These are phyloP conservation scores for Embiotoca jacksoni DNA, from an alignment of 2,113 vertebrate species.

Conservation along the genomic window DNA sequence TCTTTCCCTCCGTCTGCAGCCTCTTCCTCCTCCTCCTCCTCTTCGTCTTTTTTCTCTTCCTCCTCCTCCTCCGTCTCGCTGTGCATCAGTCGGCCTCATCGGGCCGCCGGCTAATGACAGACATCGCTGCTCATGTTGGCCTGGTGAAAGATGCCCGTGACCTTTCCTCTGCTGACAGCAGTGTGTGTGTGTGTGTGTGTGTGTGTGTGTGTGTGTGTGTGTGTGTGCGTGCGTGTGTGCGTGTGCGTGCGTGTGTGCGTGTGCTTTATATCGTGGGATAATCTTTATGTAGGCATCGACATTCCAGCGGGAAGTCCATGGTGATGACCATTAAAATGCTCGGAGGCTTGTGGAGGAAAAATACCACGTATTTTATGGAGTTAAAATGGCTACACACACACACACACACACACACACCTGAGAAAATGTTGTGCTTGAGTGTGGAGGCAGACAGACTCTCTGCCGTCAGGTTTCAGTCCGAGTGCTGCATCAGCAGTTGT, in stretches of 20 bases:
- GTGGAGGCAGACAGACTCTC: constrained; percentile 25
- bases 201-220: constrained; percentile 46
- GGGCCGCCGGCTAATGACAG: constrained; percentile 54
- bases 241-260: background rate
- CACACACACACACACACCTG: constrained; percentile 2
- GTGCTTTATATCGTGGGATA: constrained; percentile 27
- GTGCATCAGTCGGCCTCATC: constrained; percentile 28
- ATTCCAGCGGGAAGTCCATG: constrained; percentile 46
- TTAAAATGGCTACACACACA: background rate
- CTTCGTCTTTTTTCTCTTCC: background rate
- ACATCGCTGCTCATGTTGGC: constrained; percentile 45
- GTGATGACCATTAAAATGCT: constrained; percentile 38
- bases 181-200: constrained; percentile 40
- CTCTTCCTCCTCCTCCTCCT: background rate
- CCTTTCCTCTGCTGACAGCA: constrained; percentile 68
- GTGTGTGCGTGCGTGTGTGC: constrained; percentile 2
- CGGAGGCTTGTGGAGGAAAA: background rate
- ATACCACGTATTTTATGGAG: background rate
- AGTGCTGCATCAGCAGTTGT: constrained; percentile 65
- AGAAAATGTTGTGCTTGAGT: constrained; percentile 12
- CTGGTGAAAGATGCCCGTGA: constrained; percentile 44
- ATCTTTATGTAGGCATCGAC: constrained; percentile 28
- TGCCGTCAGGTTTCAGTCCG: no score
- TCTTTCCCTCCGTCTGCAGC: constrained; percentile 20
- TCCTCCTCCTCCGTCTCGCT: background rate